phyloP scores from a whole-genome alignment of 2,113 vertebrate species.

The Bubo bubo region DNA sequence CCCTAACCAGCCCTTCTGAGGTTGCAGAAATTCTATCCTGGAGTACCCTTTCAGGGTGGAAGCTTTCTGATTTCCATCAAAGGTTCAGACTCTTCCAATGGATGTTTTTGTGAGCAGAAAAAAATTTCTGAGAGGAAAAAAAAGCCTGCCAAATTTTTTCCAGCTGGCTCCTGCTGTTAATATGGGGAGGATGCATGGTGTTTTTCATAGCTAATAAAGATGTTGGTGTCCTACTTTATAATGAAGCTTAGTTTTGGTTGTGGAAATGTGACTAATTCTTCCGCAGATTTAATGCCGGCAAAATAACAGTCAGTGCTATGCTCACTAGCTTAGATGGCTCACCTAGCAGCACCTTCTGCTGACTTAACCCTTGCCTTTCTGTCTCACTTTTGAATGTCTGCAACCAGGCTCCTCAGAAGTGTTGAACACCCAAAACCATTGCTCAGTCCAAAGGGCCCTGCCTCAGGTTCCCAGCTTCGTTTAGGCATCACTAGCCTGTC shows the following conservation, averaged over 20 bases:
- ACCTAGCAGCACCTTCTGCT: background rate
- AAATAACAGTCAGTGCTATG: background rate
- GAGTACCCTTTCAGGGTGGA: background rate
- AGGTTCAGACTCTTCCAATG: background rate
- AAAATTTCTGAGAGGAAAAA: background rate
- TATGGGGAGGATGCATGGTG: background rate
- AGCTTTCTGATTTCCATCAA: background rate
- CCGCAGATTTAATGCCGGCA: background rate
- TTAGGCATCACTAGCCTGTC: background rate
- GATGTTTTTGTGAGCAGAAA: background rate
- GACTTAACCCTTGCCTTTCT: background rate
- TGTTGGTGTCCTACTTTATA: background rate
- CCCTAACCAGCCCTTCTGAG: background rate
- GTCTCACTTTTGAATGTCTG: background rate
- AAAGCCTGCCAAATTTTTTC: background rate
- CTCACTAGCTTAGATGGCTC: background rate
- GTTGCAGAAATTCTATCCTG: background rate
- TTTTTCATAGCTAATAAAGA: constrained; percentile 31
- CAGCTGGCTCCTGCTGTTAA: background rate
- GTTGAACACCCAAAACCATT: background rate
- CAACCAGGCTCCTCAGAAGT: background rate
- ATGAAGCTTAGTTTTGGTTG: constrained; percentile 7
- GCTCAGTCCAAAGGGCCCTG: background rate
- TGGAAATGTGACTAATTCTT: background rate
- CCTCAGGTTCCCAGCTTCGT: background rate